Conservation (phyloP, 2,888 invertebrate species). For the Zele albiditarsus region DNA sequence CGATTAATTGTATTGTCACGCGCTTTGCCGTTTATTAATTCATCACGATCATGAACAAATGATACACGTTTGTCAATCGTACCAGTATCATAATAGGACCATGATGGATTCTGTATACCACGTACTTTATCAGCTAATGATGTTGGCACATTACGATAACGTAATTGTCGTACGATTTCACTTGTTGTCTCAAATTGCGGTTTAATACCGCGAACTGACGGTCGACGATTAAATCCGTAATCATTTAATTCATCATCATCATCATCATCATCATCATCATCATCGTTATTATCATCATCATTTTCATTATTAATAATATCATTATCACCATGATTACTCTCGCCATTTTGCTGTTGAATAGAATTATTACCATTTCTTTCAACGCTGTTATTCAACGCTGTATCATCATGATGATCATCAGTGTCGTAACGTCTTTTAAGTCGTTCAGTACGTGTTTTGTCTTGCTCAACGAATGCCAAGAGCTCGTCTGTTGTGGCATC, state of each 20-base stretch:
- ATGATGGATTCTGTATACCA: constrained; percentile 51
- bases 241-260: constrained; percentile 95
- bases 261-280: constrained; percentile 85
- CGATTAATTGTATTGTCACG: constrained; percentile 64
- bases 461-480: constrained; percentile 88
- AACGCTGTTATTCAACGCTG: constrained; percentile 34
- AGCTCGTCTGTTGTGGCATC: constrained; percentile 80
- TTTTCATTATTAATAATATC: constrained; percentile 36
- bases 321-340: constrained; percentile 55
- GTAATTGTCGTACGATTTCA: constrained; percentile 87
- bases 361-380: constrained; percentile 25
- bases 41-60: constrained; percentile 43
- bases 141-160: constrained; percentile 75
- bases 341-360: constrained; percentile 41
- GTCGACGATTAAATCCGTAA: constrained; percentile 91
- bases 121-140: constrained; percentile 57
- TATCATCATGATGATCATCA: constrained; percentile 52
- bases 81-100: constrained; percentile 51
- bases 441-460: constrained; percentile 87
- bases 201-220: constrained; percentile 91
- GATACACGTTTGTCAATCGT: constrained; percentile 22
- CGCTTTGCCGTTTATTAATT: constrained; percentile 34
- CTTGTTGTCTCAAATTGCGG: constrained; percentile 88
- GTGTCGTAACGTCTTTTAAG: constrained; percentile 81
- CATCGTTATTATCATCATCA: constrained; percentile 5